These are phyloP conservation scores for Enteromius paludinosus DNA, from an alignment of 2,797 vertebrate species.

Conservation along the genomic window DNA sequence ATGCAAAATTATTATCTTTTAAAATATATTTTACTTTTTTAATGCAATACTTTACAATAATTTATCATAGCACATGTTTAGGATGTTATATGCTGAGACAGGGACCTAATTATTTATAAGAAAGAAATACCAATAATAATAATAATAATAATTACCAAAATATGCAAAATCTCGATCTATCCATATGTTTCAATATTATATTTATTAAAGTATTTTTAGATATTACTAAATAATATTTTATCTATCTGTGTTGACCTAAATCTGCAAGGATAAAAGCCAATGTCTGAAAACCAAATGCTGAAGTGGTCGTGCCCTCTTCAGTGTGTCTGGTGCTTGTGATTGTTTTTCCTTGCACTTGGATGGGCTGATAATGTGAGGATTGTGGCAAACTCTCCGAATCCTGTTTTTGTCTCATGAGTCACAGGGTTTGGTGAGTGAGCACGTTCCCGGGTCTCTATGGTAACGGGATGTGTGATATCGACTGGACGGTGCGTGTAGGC, in stretches of 20 bases:
- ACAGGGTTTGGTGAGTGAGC: conserved; percentile 66
- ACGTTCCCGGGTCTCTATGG: conserved; percentile 73
- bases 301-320: background rate
- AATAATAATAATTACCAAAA: no score
- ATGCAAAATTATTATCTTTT: no score
- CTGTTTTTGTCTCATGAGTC: conserved; percentile 65
- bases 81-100: background rate
- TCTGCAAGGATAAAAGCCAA: background rate
- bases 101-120: background rate
- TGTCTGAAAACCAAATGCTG: background rate
- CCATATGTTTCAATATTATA: no score
- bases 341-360: conserved; percentile 16
- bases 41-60: background rate
- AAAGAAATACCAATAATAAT: no score
- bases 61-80: background rate
- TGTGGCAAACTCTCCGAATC: conserved; percentile 48
- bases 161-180: no score
- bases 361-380: conserved; percentile 23
- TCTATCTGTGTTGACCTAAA: background rate
- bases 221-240: no score
- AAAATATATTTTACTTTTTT: no score
- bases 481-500: conserved; percentile 62
- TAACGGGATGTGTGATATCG: conserved; percentile 67
- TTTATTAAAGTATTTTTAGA: no score
- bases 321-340: background rate